Evolutionary conservation across 2,113 vertebrate genomes (phyloP).

Genomic region (Entomyzon cyanotis): DNA sequence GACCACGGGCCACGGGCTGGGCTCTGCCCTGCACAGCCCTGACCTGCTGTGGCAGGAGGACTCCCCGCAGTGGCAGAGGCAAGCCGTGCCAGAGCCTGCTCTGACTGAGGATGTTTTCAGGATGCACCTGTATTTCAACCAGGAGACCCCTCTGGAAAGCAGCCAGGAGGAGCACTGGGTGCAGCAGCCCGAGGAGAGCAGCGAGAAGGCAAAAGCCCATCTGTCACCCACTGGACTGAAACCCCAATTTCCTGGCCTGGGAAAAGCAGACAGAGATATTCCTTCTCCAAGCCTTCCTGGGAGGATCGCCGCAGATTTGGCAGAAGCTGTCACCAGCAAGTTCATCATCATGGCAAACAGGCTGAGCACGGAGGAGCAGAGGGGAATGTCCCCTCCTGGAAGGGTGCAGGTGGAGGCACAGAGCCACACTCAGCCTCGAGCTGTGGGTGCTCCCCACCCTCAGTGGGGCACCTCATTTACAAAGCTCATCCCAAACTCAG

Average conservation of each 20-base stretch:
- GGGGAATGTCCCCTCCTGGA: neutral
- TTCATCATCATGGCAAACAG: neutral
- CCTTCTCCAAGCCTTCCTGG: neutral
- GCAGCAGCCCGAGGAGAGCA: neutral
- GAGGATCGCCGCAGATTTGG: fast-evolving
- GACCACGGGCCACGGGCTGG: fast-evolving
- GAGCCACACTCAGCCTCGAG: neutral
- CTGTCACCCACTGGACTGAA: neutral
- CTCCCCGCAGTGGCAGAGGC: neutral
- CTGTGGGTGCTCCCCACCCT: neutral
- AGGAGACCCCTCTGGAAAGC: neutral
- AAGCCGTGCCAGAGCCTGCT: fast-evolving
- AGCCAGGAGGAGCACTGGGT: neutral
- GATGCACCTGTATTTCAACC: neutral
- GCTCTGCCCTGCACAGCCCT: neutral
- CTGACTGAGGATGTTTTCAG: neutral
- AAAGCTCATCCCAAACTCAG: neutral
- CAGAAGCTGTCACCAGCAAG: neutral
- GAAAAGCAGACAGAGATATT: neutral
- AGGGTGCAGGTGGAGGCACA: neutral
- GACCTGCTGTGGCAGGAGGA: neutral
- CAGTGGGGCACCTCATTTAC: neutral
- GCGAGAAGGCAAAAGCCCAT: neutral
- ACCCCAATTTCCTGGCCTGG: neutral
- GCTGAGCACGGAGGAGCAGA: neutral